Conservation (phyloP, 2,797 vertebrate genomes). For the Pteronotus mesoamericanus region DNA sequence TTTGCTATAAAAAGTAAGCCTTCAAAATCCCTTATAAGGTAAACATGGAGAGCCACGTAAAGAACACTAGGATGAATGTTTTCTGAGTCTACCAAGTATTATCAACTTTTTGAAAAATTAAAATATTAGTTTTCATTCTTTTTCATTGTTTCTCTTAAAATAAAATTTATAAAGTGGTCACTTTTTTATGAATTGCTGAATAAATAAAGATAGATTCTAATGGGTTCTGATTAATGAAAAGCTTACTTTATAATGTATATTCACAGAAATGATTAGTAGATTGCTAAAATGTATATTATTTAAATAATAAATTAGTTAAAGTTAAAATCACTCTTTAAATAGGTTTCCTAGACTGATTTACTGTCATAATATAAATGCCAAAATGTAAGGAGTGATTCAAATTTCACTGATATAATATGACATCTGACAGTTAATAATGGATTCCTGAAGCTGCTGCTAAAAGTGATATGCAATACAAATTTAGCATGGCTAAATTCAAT, state of each 20-base stretch:
- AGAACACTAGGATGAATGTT: background rate
- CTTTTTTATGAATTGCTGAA: background rate
- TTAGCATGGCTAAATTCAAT: constrained; percentile 62
- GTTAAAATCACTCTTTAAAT: constrained; percentile 44
- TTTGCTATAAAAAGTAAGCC: background rate
- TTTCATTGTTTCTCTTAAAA: background rate
- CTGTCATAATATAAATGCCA: constrained; percentile 56
- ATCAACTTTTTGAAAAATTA: background rate
- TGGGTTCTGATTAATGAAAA: background rate
- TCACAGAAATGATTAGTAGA: background rate
- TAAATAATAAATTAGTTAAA: constrained; percentile 47
- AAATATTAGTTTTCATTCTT: background rate
- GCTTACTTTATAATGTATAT: background rate
- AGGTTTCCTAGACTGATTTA: constrained; percentile 56
- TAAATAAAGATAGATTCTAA: background rate
- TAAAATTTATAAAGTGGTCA: background rate
- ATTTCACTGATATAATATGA: constrained; percentile 65
- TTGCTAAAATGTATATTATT: constrained; percentile 39
- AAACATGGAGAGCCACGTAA: background rate
- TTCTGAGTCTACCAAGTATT: background rate
- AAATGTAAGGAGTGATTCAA: constrained; percentile 58
- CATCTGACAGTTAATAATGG: constrained; percentile 69
- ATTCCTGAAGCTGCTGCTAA: constrained; percentile 57
- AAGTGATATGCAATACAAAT: constrained; percentile 59
- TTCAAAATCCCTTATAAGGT: background rate